Evolutionary conservation across 2,888 invertebrate species (phyloP).

Genomic region (Chrysomela aeneicollis): DNA sequence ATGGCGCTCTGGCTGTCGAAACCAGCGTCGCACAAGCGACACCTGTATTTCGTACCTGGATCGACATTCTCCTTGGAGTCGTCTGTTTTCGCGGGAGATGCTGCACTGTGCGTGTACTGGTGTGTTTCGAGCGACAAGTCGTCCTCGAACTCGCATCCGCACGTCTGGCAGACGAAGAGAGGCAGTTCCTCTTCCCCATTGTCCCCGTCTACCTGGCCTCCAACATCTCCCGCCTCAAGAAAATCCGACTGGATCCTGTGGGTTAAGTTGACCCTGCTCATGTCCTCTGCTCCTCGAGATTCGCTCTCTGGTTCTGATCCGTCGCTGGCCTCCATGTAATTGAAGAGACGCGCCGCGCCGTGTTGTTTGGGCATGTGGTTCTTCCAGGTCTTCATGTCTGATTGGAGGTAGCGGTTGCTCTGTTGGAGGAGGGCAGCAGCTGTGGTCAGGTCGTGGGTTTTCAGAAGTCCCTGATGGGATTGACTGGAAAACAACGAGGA

Average conservation of each 20-base stretch:
- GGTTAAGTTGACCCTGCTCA: slow-evolving; percentile 54
- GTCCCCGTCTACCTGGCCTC: slow-evolving; percentile 57
- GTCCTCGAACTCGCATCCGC: slow-evolving; percentile 66
- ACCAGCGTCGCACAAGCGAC: slow-evolving; percentile 61
- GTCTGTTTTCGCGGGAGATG: slow-evolving; percentile 63
- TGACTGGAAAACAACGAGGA: slow-evolving; percentile 17
- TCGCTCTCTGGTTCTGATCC: slow-evolving; percentile 70
- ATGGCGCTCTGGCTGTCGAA: slow-evolving; percentile 62
- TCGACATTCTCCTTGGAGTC: slow-evolving; percentile 60
- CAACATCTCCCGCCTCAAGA: slow-evolving; percentile 71
- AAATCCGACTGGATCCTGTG: slow-evolving; percentile 65
- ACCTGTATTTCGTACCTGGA: slow-evolving; percentile 60
- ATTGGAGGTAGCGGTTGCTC: slow-evolving; percentile 56
- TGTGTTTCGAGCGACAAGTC: slow-evolving; percentile 64
- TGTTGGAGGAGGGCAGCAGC: slow-evolving; percentile 57
- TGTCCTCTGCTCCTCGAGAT: slow-evolving; percentile 58
- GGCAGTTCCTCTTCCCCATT: slow-evolving; percentile 61
- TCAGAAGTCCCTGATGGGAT: slow-evolving; percentile 40
- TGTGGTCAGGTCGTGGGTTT: slow-evolving; percentile 54
- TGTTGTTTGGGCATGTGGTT: slow-evolving; percentile 61
- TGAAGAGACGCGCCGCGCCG: slow-evolving; percentile 75
- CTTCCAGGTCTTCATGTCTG: slow-evolving; percentile 53
- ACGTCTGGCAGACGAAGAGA: slow-evolving; percentile 63
- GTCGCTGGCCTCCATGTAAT: slow-evolving; percentile 77
- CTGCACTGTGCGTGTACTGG: slow-evolving; percentile 60